Evolutionary conservation across 2,797 vertebrate genomes (phyloP).

Genomic region (Etheostoma nigrum): DNA sequence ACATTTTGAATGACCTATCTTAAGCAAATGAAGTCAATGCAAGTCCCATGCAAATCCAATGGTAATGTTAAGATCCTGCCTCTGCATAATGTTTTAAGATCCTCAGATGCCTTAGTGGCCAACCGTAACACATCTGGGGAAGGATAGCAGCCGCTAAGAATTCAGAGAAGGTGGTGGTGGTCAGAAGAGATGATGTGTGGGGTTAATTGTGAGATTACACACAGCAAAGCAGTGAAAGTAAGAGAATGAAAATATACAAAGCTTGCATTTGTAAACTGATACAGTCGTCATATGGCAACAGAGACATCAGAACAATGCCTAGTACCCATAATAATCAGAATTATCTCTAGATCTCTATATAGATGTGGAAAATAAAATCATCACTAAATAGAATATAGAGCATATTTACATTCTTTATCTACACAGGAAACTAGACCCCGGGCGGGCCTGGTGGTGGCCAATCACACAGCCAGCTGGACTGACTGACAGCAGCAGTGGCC

Average conservation of each 20-base stretch:
- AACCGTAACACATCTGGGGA: slow-evolving; percentile 3
- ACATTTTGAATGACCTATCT: background rate
- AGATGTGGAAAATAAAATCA: slow-evolving; percentile 77
- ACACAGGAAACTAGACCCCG: slow-evolving; percentile 59
- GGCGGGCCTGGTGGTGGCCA: slow-evolving; percentile 30
- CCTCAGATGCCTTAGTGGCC: slow-evolving; percentile 27
- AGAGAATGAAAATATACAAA: slow-evolving; percentile 63
- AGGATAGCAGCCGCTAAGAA: slow-evolving; percentile 26
- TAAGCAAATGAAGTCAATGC: background rate
- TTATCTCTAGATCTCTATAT: slow-evolving; percentile 67
- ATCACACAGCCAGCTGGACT: slow-evolving; percentile 52
- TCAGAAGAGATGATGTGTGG: slow-evolving; percentile 24
- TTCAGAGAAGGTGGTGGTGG: slow-evolving; percentile 36
- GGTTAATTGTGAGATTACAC: slow-evolving; percentile 69
- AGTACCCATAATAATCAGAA: slow-evolving; percentile 48
- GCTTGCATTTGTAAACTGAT: slow-evolving; percentile 54
- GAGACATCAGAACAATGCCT: slow-evolving; percentile 49
- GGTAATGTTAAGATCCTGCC: slow-evolving; percentile 1
- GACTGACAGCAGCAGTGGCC: slow-evolving; percentile 57
- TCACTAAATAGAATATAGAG: slow-evolving; percentile 75
- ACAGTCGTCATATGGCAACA: slow-evolving; percentile 57
- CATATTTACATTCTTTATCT: slow-evolving; percentile 81
- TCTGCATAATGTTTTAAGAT: slow-evolving; percentile 14
- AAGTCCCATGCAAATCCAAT: slow-evolving; percentile 36
- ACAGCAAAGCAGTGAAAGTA: slow-evolving; percentile 74